A percentile compares a stretch with the other conserved stretches of the same genome.
Conservation (phyloP, 2,888 invertebrate species). For the Lamproptera curius region DNA sequence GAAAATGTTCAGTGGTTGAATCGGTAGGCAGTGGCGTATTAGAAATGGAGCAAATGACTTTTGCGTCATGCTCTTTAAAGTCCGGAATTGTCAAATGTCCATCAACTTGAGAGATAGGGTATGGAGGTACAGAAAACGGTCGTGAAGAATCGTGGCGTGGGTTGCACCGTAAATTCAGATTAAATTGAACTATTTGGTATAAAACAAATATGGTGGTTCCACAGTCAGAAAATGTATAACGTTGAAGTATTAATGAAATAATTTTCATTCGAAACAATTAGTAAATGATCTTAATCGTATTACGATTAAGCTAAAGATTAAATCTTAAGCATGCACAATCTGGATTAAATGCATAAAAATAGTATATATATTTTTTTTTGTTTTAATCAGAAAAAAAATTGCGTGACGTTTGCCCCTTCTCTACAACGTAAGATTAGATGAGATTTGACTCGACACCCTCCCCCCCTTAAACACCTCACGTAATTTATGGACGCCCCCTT, state of each 20-base stretch:
- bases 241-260: neutral
- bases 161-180: neutral
- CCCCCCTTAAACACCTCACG: neutral
- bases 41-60: too few species aligned
- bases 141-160: too few species aligned
- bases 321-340: neutral
- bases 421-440: conserved; percentile 18
- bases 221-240: neutral
- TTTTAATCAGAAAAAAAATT: conserved; percentile 6
- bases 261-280: neutral
- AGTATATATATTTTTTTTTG: conserved; percentile 13
- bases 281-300: neutral
- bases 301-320: neutral
- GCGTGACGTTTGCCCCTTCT: conserved; percentile 15
- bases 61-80: too few species aligned
- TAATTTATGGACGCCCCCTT: too few species aligned
- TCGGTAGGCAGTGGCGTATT: too few species aligned
- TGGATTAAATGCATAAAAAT: conserved; percentile 19
- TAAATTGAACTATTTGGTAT: neutral
- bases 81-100: too few species aligned
- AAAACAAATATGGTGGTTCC: neutral
- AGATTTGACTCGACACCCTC: conserved; percentile 6
- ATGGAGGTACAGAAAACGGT: too few species aligned
- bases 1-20: too few species aligned
- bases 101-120: too few species aligned